Base-by-base conservation (phyloP, 2,113 vertebrate genomes). In the Plotosus lineatus region DNA sequence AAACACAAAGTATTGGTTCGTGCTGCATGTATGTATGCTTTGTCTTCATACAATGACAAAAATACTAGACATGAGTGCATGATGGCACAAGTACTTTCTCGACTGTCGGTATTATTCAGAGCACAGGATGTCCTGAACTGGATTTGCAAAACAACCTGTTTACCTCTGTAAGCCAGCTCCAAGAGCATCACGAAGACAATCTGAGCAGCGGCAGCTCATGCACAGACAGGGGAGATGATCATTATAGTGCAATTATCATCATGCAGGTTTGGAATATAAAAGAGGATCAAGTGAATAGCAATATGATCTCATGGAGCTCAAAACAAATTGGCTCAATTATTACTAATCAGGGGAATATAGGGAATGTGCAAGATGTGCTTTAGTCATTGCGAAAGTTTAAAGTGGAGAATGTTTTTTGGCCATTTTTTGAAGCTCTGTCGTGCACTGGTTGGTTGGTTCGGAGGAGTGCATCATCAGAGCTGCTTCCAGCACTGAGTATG, bases 271-370 rank as follows among this genome's bases (percentile, higher is more conserved):
- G 78, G 82, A 82, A 78, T 83, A 81, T 77, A 69, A 73, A 83
- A 86, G 79, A 86, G 85, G 81, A 83, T 78, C 28, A 77, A 73
- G 84, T 66, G 81, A 79, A 83, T 81, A 83, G 80, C 80, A 78
- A 78, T 68, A 77, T 75, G 80, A 78, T 66, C 85, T 75, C 78
- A 75, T 50, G 8, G 60, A 78, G 77, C 63, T 86, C 82, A 51
- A 83, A 80, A 85, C 63, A 82, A 80, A 80, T 86, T 77, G 82
- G 75, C 82, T 83, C 82, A 86, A 83, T 86, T 86, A 86, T 78
- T 77, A 73, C 51, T 86, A 86, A 86, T 86, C 84, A 83, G 75
- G 46, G 68, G 73, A 83, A 81, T 86, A 73, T 80, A 86, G 60
- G 68, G 53, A 81, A 78, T 65, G 71, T 31, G 65, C 75, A 69